Conservation (phyloP, 2,888 invertebrate genomes). For the Gnatocerus cornutus region DNA sequence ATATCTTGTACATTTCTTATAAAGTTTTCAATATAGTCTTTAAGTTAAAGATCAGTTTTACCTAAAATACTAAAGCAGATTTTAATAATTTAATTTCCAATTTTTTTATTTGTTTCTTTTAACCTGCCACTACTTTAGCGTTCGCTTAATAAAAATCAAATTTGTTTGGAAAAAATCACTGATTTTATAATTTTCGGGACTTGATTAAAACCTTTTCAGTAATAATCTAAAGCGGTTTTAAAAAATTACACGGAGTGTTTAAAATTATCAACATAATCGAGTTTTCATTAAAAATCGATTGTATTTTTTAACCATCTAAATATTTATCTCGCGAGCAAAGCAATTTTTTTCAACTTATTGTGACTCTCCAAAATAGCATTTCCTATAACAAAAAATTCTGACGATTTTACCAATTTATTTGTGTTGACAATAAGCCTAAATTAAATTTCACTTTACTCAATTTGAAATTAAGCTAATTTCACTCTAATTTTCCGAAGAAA, state of each 20-base stretch:
- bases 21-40: no score
- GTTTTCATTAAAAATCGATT: slow-evolving; percentile 30
- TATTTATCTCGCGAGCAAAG: not conserved
- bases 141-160: slow-evolving; percentile 5
- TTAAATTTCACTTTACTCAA: slow-evolving; percentile 10
- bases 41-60: no score
- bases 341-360: slow-evolving; percentile 25
- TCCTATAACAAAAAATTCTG: not conserved
- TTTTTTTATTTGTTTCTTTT: no score
- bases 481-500: no score
- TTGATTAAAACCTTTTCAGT: slow-evolving; percentile 34
- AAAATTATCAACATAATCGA: slow-evolving; percentile 17
- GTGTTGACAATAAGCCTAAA: slow-evolving; percentile 13
- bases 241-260: slow-evolving; percentile 28
- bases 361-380: not conserved
- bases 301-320: slow-evolving; percentile 32
- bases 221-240: slow-evolving; percentile 31
- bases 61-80: no score
- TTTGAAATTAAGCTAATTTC: not conserved
- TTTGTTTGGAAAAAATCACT: slow-evolving; percentile 26
- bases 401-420: slow-evolving; percentile 13
- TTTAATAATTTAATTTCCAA: no score
- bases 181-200: slow-evolving; percentile 34
- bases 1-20: no score
- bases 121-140: no score